These are phyloP conservation scores for Eulemur macaco DNA, from an alignment of 2,113 vertebrate genomes.

Conservation along the genomic window DNA sequence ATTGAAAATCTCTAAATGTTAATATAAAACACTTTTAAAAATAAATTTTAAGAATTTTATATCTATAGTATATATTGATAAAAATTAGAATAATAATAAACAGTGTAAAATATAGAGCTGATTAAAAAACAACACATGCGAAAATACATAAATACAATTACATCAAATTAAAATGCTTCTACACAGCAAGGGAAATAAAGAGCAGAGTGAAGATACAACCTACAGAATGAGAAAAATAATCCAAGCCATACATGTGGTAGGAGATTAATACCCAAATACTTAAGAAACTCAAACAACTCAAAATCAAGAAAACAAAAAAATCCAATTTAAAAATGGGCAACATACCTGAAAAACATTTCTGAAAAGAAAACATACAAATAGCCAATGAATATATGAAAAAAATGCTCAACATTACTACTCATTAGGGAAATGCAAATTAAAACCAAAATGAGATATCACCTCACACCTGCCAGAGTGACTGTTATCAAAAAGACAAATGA, in stretches of 20 bases:
- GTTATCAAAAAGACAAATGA: background rate
- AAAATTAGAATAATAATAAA: background rate
- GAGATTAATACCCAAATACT: background rate
- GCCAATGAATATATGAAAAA: background rate
- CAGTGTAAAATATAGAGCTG: background rate
- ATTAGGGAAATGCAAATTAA: background rate
- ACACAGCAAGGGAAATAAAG: background rate
- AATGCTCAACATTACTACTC: background rate
- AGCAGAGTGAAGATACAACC: background rate
- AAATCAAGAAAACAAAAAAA: background rate
- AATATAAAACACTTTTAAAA: background rate
- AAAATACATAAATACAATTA: background rate
- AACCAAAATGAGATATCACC: background rate
- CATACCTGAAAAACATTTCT: background rate
- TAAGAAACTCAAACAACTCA: background rate
- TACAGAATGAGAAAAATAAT: background rate
- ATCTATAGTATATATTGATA: background rate
- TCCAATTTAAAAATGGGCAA: background rate
- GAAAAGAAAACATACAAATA: background rate
- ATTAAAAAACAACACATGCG: background rate
- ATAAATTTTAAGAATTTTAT: background rate
- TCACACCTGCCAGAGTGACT: background rate
- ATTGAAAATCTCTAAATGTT: background rate
- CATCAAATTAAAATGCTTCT: background rate
- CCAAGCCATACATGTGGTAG: background rate